These are phyloP conservation scores for Cryptus armator DNA, from an alignment of 2,888 invertebrate genomes.

Conservation along the genomic window DNA sequence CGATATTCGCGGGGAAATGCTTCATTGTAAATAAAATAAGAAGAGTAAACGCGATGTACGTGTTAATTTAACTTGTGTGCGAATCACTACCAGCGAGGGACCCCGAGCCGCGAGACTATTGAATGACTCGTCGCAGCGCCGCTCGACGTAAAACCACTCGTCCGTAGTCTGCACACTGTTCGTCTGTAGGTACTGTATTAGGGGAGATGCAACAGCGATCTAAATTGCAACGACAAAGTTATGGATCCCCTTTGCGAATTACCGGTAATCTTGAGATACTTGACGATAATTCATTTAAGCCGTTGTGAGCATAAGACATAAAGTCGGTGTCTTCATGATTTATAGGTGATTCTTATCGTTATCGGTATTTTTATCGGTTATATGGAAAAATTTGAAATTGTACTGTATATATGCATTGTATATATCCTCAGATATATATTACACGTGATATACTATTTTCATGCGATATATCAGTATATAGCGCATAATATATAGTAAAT, in stretches of 20 bases:
- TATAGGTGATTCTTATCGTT: too few relatives aligned
- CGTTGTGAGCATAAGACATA: too few relatives aligned
- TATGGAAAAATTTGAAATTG: too few relatives aligned
- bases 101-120: conserved; percentile 39
- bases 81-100: neutral
- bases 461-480: too few relatives aligned
- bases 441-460: too few relatives aligned
- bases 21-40: neutral
- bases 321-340: too few relatives aligned
- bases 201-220: neutral
- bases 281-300: neutral
- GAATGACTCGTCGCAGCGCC: conserved; percentile 40
- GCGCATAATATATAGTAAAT: too few relatives aligned
- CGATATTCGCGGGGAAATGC: neutral
- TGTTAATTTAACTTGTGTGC: neutral
- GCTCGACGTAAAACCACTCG: neutral
- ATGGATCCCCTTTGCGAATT: neutral
- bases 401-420: too few relatives aligned
- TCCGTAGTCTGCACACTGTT: neutral
- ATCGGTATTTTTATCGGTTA: too few relatives aligned
- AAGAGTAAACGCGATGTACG: neutral
- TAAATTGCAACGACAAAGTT: neutral
- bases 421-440: too few relatives aligned
- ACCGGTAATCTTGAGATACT: neutral
- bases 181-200: neutral